Base-by-base conservation (phyloP, 1,140 invertebrate species). In the Papilio xuthus region DNA sequence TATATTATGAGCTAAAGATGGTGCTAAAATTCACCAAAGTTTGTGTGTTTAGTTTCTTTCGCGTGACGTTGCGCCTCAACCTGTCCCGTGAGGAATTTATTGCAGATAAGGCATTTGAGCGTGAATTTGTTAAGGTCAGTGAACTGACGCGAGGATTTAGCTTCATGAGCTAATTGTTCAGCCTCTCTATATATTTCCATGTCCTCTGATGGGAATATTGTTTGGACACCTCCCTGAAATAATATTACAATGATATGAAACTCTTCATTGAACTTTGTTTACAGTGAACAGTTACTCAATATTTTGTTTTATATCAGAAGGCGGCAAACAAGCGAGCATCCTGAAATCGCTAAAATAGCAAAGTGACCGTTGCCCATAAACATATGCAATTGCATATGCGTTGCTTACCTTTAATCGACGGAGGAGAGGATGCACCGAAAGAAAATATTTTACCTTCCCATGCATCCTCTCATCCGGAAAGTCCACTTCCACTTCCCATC, bases 51-150 rank as follows among this genome's bases (percentile, higher is more conserved):
- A 1, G 98, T 98, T 69, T 95, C 94, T 91, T 97, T 96, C 13
- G 98, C 98, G 94, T 99, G 98, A 70, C 96, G 93, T 83, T 97
- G 96, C 1, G 98, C 98, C 87, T 97, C 96, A 2, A 90, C 92
- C 87, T 98, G 96, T 13, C 98, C 98, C 75, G 94, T 96, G 0
- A 99, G 89, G 81, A 95, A 92, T 20, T 95, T 92, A 82, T 97
- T 95, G 90, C 98, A 99, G 18, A 96, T 94, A 79, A 96, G 93
- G 92, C 98, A 99, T 78, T 96, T 96, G 0, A 99, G 89, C 0
- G 96, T 97, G 85, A 99, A 99, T 84, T 97, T 97, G 84, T 97
- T 96, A 0, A 98, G 95, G 94, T 99, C 98, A 6, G 98, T 99
- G 88, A 96, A 99, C 86, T 98, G 98, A 81, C 97, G 95, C 83